A percentile compares a stretch with the other conserved stretches of the same genome.
Conservation (phyloP, 2,113 vertebrate genomes). For the Myodes glareolus region DNA sequence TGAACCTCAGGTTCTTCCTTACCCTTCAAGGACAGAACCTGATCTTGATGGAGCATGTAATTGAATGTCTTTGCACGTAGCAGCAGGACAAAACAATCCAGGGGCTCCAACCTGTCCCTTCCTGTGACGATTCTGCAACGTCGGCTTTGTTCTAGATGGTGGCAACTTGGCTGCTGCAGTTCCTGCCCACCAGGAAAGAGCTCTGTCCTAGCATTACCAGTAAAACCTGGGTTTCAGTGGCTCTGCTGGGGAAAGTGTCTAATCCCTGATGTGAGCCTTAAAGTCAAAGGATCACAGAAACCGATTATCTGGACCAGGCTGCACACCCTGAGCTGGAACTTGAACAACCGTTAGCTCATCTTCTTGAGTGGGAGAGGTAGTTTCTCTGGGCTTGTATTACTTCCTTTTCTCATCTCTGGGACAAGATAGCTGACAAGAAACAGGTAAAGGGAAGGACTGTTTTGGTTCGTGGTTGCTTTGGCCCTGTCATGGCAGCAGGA, state of each 20-base stretch:
- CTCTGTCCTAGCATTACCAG: background rate
- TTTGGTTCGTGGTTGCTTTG: background rate
- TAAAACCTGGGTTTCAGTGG: background rate
- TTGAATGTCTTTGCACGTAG: background rate
- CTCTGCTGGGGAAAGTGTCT: too few relatives aligned
- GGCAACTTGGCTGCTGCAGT: background rate
- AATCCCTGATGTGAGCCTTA: too few relatives aligned
- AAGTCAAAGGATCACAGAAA: background rate
- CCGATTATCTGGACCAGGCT: background rate
- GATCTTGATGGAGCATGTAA: rapidly evolving
- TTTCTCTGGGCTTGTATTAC: background rate
- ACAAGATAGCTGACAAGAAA: background rate
- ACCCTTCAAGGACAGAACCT: too few relatives aligned
- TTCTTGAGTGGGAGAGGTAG: background rate
- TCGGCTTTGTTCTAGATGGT: background rate
- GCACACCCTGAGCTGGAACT: background rate
- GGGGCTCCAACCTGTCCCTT: background rate
- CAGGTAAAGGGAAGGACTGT: background rate
- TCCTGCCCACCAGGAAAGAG: background rate
- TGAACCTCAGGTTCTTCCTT: background rate
- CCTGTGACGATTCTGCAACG: background rate
- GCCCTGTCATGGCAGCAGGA: background rate
- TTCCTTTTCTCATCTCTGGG: background rate
- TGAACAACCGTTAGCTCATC: too few relatives aligned
- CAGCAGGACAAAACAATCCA: background rate